Evolutionary conservation across 2,888 invertebrate genomes (phyloP), one percentile per base, ranked within the genome.

Genomic region (Melanotus villosus): DNA sequence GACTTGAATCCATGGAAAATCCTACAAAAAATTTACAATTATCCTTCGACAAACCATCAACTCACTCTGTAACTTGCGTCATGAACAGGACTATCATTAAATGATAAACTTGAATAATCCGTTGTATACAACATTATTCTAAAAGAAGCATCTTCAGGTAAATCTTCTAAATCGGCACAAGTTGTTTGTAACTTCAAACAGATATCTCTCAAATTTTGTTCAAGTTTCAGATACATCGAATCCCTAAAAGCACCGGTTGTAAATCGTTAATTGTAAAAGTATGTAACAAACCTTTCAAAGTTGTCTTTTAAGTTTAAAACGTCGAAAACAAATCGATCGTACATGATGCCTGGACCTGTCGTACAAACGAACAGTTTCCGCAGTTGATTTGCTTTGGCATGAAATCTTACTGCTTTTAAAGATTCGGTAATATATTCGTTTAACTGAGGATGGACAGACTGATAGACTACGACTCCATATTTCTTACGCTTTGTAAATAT

Each of bases 401-500:
- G 87, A 76, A 86, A 87, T 57, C 80, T 81, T 1, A 88, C 82
- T 60, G 85, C 86, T 82, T 86, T 87, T 57, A 90, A 78, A 69
- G 87, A 86, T 65, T 89, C 83, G 64, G 86, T 85, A 32, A 92
- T 86, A 77, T 92, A 92, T 54, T 88, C 85, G 73, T 89, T 90
- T 0, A 92, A 84, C 78, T 90, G 89, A 30, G 91, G 91, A 81
- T 92, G 91, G 36, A 87, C 84, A 19, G 88, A 90, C 69, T 87
- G 86, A 77, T 90, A 84, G 0, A 91, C 87, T 1, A 88, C 86
- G 5, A 88, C 84, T 50, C 88, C 89, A 79, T 92, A 92, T 75
- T 91, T 90, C 77, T 87, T 90, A 78, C 88, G 88, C 10, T 84
- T 85, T 68, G 86, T 86, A 80, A 91, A 93, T 75, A 91, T 88